phyloP scores from a whole-genome alignment of 2,113 vertebrate genomes.

The Rana temporaria region DNA sequence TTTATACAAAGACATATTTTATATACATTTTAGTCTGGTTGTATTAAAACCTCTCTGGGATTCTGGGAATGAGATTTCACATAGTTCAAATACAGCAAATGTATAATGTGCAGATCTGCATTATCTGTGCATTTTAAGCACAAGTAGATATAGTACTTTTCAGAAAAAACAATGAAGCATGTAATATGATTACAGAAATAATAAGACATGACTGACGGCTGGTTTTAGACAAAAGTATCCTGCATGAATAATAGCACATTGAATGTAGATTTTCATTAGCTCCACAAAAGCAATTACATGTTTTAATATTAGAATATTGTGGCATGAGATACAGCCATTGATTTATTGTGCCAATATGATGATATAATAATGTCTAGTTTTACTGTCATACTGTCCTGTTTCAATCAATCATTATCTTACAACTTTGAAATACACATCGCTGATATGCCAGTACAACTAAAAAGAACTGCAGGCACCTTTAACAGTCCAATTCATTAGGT shows the following conservation, averaged over 20 bases:
- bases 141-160: conserved; percentile 4
- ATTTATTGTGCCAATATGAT: conserved; percentile 33
- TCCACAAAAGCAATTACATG: conserved; percentile 8
- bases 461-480: too few species aligned
- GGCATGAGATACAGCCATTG: background rate
- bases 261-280: conserved; percentile 30
- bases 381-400: background rate
- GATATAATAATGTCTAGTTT: conserved; percentile 17
- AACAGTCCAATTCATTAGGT: too few species aligned
- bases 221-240: conserved; percentile 22
- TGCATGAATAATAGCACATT: conserved; percentile 33
- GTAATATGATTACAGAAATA: conserved; percentile 30
- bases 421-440: background rate
- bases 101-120: background rate
- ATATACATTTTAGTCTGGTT: background rate
- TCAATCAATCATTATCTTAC: background rate
- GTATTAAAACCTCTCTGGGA: background rate
- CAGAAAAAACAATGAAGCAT: conserved; percentile 38
- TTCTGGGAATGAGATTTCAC: background rate
- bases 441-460: too few species aligned
- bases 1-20: background rate
- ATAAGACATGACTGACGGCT: conserved; percentile 18
- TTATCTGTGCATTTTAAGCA: conserved; percentile 29
- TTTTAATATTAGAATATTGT: conserved; percentile 7
- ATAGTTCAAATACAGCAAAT: background rate